Evolutionary conservation across 2,797 vertebrate genomes (phyloP).

Genomic region (Micropoecilia bifurca): DNA sequence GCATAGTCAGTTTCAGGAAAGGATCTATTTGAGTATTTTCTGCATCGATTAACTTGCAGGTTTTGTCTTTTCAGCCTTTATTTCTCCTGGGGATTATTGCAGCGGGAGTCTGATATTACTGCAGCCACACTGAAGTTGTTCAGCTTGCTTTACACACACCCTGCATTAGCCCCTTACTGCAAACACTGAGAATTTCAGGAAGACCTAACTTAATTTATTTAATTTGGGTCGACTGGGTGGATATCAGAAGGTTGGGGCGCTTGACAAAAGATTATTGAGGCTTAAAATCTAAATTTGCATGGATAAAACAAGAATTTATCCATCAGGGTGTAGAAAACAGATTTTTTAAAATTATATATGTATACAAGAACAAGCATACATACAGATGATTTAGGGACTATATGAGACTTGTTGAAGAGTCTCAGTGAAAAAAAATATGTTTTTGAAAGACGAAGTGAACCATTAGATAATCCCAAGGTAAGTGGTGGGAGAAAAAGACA

Average conservation of each 20-base stretch:
- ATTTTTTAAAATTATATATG: background rate
- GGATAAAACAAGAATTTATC: background rate
- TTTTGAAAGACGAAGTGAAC: background rate
- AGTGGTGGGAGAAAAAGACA: background rate
- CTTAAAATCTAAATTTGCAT: background rate
- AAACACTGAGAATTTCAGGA: background rate
- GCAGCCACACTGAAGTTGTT: background rate
- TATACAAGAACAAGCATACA: background rate
- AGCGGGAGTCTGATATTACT: background rate
- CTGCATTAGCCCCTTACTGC: background rate
- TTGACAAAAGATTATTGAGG: background rate
- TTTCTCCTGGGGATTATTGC: constrained; percentile 3
- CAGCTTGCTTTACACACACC: background rate
- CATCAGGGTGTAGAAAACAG: background rate
- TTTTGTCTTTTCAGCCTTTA: background rate
- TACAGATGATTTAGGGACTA: background rate
- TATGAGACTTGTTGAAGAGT: background rate
- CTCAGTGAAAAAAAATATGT: background rate
- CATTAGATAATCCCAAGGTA: background rate
- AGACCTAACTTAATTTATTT: background rate
- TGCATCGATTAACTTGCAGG: background rate
- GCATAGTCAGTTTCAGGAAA: background rate
- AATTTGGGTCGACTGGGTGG: background rate
- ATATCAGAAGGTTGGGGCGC: background rate
- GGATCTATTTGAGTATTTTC: background rate